Evolutionary conservation across 2,113 vertebrate genomes (phyloP), one percentile per base, ranked within the genome.

Genomic region (Stigmatopora argus): DNA sequence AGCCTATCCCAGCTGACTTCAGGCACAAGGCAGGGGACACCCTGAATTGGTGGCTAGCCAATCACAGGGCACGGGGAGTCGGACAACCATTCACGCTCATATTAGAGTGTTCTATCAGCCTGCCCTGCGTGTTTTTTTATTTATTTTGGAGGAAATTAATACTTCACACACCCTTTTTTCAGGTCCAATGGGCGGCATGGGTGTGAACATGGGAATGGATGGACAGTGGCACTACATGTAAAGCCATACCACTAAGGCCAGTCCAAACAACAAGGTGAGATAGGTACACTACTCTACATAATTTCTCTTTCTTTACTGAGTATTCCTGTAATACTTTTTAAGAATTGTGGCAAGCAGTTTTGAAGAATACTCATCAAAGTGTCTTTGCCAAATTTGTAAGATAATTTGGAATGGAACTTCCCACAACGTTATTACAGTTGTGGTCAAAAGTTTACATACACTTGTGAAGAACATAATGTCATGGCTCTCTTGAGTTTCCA

Each of bases 221-320:
- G 96, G 96, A 74, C 95, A 99, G 87, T 99, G 96, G 96, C 96
- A 99, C 90, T 99, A 99, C 93, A 98, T 99, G 96, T 99, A 97
- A 93, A 88, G 84, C 87, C 87, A 86, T 87, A 84, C 85, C 89
- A 90, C 89, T 85, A 90, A 92, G 92, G 85, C 92, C 76, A 84
- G 66, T 77, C 89, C 91, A 89, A 89, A 89, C 90, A 72, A 61
- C 85, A 92, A 87, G 91, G 89, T 92, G 87, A 94, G 90, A 94
- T 97, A 93, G 92, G 93, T 94, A 91, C 26, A 11, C 18, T 60
- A 21, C 9, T 64, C 17, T 35, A n/a, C 9, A 67, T 7, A 21
- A 26, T 31, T 23, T 51, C 44, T 62, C 17, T 58, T 41, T 19
- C 47, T 53, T 23, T 10, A 21, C 21, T 53, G 3, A 12, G 26